Percentiles rank a stretch among this genome's conserved stretches.
Evolutionary conservation across 64 coral and sea anemone genomes (phyloP).

Genomic region (Trachythela sp.): DNA sequence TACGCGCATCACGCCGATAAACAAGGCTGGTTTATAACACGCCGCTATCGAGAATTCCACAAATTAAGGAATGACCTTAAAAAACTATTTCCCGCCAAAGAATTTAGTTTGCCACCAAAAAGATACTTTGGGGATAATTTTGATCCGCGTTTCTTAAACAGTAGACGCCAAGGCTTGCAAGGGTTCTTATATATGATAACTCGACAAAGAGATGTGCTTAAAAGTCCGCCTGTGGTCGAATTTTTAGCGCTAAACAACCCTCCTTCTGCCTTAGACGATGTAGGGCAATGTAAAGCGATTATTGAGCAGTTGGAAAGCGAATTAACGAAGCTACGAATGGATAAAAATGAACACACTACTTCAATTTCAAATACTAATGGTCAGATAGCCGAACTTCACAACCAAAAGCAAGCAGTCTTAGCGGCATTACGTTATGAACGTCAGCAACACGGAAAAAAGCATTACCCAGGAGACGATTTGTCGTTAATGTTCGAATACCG

Average conservation of each 20-base stretch:
- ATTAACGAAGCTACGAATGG: not conserved
- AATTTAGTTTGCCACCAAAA: constrained; percentile 69
- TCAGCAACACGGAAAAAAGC: not conserved
- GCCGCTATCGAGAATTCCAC: constrained; percentile 90
- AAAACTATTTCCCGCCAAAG: constrained; percentile 41
- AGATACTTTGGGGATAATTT: constrained; percentile 89
- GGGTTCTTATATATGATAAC: constrained; percentile 13
- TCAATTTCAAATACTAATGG: not conserved
- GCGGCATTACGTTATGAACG: not conserved
- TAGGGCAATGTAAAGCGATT: not conserved
- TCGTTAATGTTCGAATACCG: constrained; percentile 19
- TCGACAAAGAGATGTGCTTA: not conserved
- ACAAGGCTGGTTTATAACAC: constrained; percentile 81
- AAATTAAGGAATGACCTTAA: constrained; percentile 65
- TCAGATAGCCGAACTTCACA: not conserved
- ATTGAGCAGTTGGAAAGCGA: not conserved
- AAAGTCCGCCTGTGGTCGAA: not conserved
- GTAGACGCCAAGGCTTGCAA: constrained; percentile 26
- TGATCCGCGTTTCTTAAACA: constrained; percentile 67
- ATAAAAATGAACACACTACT: not conserved
- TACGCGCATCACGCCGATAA: constrained; percentile 57
- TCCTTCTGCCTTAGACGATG: not conserved
- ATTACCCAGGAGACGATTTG: not conserved
- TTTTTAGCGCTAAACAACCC: not conserved
- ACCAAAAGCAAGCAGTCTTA: constrained; percentile 10